A percentile compares a stretch with the other conserved stretches of the same genome.
phyloP scores from a whole-genome alignment of 1,140 invertebrate species.

The Drosophila tropicalis region DNA sequence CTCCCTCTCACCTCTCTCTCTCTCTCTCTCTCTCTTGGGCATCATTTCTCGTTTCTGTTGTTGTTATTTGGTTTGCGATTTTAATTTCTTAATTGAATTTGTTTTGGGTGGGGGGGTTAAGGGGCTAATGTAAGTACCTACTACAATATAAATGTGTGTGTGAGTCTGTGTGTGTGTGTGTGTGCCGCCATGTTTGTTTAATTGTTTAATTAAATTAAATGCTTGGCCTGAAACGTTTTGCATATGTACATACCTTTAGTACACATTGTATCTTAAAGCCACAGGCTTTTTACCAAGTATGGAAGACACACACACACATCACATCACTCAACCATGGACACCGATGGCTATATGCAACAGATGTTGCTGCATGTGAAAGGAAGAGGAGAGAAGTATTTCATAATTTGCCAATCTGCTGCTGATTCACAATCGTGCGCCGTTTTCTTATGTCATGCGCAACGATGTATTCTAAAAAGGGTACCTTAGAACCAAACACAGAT shows the following conservation, averaged over 20 bases:
- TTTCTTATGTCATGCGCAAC: constrained; percentile 72
- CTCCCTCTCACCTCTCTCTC: constrained; percentile 14
- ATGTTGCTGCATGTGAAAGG: constrained; percentile 58
- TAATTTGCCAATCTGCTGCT: constrained; percentile 53
- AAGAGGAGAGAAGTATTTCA: constrained; percentile 37
- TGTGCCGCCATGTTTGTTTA: constrained; percentile 69
- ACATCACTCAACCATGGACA: constrained; percentile 19
- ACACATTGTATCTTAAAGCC: constrained; percentile 23
- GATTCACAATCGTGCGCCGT: constrained; percentile 46
- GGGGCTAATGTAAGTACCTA: background rate
- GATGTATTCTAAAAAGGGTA: constrained; percentile 37
- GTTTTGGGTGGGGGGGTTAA: constrained; percentile 34
- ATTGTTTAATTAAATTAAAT: constrained; percentile 81
- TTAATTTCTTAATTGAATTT: constrained; percentile 78
- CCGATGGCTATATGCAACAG: constrained; percentile 60
- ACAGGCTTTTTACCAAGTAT: constrained; percentile 14
- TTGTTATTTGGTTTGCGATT: constrained; percentile 35
- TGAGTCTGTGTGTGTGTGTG: constrained; percentile 20
- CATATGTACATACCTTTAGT: constrained; percentile 36
- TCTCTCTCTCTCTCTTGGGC: background rate
- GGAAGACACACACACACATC: constrained; percentile 20
- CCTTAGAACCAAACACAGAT: constrained; percentile 24
- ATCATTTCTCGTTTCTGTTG: constrained; percentile 19
- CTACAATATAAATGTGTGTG: constrained; percentile 4
- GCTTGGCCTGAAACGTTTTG: constrained; percentile 50